A percentile compares a stretch with the other conserved stretches of the same genome.
These are phyloP conservation scores for Zeugodacus cucurbitae DNA, from an alignment of 1,140 invertebrate genomes.

Conservation along the genomic window DNA sequence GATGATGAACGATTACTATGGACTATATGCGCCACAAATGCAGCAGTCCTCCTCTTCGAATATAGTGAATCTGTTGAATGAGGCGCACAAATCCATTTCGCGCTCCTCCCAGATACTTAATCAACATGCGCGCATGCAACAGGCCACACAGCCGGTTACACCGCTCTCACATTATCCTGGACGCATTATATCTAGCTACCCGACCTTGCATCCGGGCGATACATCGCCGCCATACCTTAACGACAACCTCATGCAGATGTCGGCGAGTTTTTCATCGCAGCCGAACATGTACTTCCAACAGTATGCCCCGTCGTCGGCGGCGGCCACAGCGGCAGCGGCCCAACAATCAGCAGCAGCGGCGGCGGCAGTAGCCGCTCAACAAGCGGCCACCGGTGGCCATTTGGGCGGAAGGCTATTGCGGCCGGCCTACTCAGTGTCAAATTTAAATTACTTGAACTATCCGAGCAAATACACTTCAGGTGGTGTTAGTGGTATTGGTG, in stretches of 20 bases:
- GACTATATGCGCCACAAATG: conserved; percentile 52
- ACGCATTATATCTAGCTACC: conserved; percentile 62
- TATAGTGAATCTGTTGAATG: conserved; percentile 63
- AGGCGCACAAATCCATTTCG: conserved; percentile 65
- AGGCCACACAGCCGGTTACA: conserved; percentile 49
- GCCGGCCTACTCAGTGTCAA: conserved; percentile 62
- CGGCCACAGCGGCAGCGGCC: conserved; percentile 48
- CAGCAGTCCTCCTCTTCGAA: conserved; percentile 63
- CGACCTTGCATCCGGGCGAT: conserved; percentile 60
- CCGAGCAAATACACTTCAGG: conserved; percentile 51
- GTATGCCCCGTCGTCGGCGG: conserved; percentile 43
- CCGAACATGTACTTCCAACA: conserved; percentile 65
- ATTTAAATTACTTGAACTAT: conserved; percentile 54
- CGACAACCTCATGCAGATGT: conserved; percentile 65
- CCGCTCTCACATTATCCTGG: conserved; percentile 49
- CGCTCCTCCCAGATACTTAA: conserved; percentile 64
- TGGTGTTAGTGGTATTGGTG: conserved; percentile 38
- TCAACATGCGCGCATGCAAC: conserved; percentile 57
- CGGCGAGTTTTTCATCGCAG: conserved; percentile 63
- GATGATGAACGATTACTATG: conserved; percentile 63
- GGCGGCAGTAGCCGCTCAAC: conserved; percentile 44
- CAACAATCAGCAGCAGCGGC: conserved; percentile 42
- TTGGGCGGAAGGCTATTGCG: conserved; percentile 53
- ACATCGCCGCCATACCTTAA: conserved; percentile 61
- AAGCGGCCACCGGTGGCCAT: conserved; percentile 42